Conservation (phyloP, 2,797 vertebrate genomes). For the Spheniscus humboldti region DNA sequence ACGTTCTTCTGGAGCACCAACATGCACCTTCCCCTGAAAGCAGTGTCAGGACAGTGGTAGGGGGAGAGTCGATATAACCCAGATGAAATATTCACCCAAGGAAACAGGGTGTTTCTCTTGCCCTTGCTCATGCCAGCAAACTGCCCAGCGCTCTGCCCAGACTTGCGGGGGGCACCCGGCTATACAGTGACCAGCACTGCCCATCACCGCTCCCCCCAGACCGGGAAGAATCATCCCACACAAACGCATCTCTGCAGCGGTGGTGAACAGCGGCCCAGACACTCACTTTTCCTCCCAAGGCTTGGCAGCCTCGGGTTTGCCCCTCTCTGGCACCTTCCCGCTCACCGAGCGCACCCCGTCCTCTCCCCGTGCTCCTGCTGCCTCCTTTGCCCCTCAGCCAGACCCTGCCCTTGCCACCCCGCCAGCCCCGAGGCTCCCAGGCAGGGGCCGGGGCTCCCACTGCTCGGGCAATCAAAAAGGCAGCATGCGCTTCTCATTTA, state of each 20-base stretch:
- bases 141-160: neutral
- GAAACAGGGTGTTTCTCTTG: neutral
- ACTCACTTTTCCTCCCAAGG: neutral
- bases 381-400: accelerated
- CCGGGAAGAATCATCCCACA: neutral
- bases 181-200: neutral
- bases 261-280: accelerated
- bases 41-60: neutral
- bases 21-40: neutral
- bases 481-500: too few relatives aligned
- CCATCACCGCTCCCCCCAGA: neutral
- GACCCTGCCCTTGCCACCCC: neutral
- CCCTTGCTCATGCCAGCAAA: neutral
- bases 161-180: accelerated
- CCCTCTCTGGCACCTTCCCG: neutral
- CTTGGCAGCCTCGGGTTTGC: neutral
- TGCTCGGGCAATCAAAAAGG: neutral
- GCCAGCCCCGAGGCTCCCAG: neutral
- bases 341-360: accelerated
- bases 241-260: accelerated
- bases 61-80: accelerated
- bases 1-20: neutral
- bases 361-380: accelerated
- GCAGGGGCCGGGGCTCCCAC: neutral
- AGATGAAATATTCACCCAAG: too few relatives aligned